These are phyloP conservation scores for Nemapogon koenigi DNA, from an alignment of 2,888 invertebrate genomes.

Conservation along the genomic window DNA sequence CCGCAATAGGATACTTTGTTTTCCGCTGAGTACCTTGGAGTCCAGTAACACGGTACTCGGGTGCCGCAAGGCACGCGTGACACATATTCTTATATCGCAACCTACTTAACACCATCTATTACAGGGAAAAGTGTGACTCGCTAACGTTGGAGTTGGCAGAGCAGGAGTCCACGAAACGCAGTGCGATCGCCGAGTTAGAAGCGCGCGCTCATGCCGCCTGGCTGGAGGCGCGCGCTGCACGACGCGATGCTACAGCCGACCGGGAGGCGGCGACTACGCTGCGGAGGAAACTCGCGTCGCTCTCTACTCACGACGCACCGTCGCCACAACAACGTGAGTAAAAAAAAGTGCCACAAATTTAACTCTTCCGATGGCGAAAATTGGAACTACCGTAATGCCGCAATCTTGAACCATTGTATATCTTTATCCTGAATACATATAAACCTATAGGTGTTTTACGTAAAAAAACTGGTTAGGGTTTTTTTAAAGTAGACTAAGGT, in stretches of 20 bases:
- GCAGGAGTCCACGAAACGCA: conserved; percentile 72
- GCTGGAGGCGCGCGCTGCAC: conserved; percentile 82
- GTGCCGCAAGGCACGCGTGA: too few species aligned
- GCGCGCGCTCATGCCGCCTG: conserved; percentile 86
- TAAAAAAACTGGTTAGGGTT: too few species aligned
- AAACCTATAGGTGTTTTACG: too few species aligned
- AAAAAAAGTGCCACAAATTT: too few species aligned
- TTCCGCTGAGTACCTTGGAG: too few species aligned
- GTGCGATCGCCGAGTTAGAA: conserved; percentile 79
- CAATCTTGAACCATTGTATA: too few species aligned
- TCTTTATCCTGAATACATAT: too few species aligned
- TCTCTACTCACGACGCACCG: conserved; percentile 26
- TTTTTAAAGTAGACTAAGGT: too few species aligned
- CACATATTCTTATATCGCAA: neutral
- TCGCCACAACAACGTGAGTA: conserved; percentile 30
- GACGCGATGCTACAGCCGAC: conserved; percentile 82
- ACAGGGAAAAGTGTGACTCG: conserved; percentile 70
- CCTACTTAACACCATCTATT: conserved; percentile 10
- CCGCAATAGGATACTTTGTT: too few species aligned
- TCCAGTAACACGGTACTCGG: too few species aligned
- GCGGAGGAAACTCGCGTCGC: conserved; percentile 36
- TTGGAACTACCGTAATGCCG: too few species aligned
- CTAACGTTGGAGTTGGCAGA: conserved; percentile 86
- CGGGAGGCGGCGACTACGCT: conserved; percentile 42
- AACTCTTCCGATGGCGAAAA: too few species aligned